phyloP scores from a whole-genome alignment of 1,140 invertebrate species.

The Drosophila ananassae region DNA sequence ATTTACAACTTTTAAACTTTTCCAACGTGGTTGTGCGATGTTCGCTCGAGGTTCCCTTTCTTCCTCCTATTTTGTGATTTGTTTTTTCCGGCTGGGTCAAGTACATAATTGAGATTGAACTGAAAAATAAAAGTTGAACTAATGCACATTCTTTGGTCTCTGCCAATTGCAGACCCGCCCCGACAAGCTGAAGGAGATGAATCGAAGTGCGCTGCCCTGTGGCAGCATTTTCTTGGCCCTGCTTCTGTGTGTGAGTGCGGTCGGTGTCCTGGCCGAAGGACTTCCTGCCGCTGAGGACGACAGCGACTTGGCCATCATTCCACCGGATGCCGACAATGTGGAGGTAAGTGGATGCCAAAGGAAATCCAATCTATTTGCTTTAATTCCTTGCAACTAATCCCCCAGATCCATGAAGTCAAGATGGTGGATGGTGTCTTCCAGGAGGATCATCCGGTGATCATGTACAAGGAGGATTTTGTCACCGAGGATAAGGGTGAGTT shows the following conservation, averaged over 20 bases:
- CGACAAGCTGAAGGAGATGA: slow-evolving; percentile 60
- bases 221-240: slow-evolving; percentile 41
- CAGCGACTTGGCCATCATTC: slow-evolving; percentile 43
- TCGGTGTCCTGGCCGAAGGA: slow-evolving; percentile 19
- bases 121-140: slow-evolving; percentile 59
- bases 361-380: slow-evolving; percentile 1
- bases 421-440: slow-evolving; percentile 61
- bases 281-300: slow-evolving; percentile 47
- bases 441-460: slow-evolving; percentile 75
- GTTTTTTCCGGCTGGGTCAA: slow-evolving; percentile 21
- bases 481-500: slow-evolving; percentile 74
- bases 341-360: slow-evolving; percentile 54
- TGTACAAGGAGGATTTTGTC: slow-evolving; percentile 81
- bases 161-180: slow-evolving; percentile 51
- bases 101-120: slow-evolving; percentile 72
- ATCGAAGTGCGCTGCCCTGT: slow-evolving; percentile 38
- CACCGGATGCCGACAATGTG: slow-evolving; percentile 70
- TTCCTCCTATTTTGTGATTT: slow-evolving; percentile 7
- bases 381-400: neutral
- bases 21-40: slow-evolving; percentile 1
- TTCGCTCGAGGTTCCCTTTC: slow-evolving; percentile 3
- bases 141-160: slow-evolving; percentile 48
- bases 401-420: slow-evolving; percentile 67
- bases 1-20: slow-evolving; percentile 73
- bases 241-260: slow-evolving; percentile 37